Evolutionary conservation across 2,113 vertebrate genomes (phyloP).

Genomic region (Myxocyprinus asiaticus): DNA sequence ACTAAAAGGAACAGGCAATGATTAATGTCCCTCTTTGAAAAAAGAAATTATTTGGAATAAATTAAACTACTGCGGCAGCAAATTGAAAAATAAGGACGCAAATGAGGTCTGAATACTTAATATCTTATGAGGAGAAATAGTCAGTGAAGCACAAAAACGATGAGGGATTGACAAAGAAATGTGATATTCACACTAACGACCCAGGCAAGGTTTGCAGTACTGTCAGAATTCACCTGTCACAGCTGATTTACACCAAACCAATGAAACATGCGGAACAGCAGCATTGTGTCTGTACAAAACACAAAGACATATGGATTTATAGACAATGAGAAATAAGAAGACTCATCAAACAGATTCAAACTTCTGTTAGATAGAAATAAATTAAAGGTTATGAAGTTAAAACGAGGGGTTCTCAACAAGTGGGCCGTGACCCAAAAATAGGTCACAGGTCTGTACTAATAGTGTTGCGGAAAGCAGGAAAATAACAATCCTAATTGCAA

Average conservation of each 20-base stretch:
- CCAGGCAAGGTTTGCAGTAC: constrained; percentile 74
- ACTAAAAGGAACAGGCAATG: constrained; percentile 96
- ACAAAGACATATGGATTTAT: no score
- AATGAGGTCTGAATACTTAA: constrained; percentile 99
- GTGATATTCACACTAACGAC: constrained; percentile 82
- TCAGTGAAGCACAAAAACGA: constrained; percentile 85
- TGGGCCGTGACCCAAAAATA: no score
- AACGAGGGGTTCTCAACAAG: no score
- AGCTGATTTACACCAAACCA: constrained; percentile 6
- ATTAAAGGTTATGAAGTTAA: no score
- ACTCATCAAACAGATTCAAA: no score
- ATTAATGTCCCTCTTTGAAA: constrained; percentile 99
- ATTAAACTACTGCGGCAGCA: constrained; percentile 99
- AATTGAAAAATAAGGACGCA: constrained; percentile 99
- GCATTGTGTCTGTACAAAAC: no score
- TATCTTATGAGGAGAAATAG: constrained; percentile 97
- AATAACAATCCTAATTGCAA: no score
- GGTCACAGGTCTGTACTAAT: no score
- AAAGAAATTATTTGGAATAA: constrained; percentile 99
- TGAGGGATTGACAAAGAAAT: constrained; percentile 87
- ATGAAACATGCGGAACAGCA: no score
- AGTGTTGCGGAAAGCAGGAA: no score
- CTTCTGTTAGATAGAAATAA: no score
- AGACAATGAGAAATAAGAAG: no score
- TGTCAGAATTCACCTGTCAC: constrained; percentile 80